Evolutionary conservation across 2,797 vertebrate species (phyloP).

Genomic region (Manis crassicaudata): DNA sequence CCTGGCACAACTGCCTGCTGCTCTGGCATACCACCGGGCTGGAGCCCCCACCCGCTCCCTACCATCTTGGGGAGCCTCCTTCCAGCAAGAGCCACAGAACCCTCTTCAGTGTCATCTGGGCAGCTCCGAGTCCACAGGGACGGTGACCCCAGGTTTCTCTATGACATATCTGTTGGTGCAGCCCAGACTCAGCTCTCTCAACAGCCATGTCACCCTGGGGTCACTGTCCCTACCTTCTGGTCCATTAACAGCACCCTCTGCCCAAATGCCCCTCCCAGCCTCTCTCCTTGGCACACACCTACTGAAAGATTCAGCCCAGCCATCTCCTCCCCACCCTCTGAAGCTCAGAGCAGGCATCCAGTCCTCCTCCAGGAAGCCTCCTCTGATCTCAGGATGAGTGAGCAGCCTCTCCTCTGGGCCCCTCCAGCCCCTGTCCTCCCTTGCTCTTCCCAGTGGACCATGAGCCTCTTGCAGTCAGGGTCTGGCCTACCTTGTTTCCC

Average conservation of each 20-base stretch:
- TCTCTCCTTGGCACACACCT: neutral
- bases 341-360: neutral
- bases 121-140: neutral
- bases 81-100: neutral
- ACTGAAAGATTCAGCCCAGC: neutral
- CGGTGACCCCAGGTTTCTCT: neutral
- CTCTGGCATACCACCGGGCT: fast-evolving
- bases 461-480: neutral
- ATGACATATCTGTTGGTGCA: neutral
- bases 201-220: neutral
- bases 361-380: neutral
- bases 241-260: neutral
- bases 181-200: neutral
- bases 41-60: neutral
- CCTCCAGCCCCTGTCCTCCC: neutral
- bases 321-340: neutral
- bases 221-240: neutral
- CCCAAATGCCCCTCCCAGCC: neutral
- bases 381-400: no score
- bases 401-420: neutral
- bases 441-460: neutral
- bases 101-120: neutral
- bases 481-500: neutral
- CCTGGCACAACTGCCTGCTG: neutral
- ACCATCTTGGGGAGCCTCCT: neutral